A percentile compares a stretch with the other conserved stretches of the same genome.
phyloP scores from a whole-genome alignment of 92 coral and sea anemone species.

The Phenganax marumi region DNA sequence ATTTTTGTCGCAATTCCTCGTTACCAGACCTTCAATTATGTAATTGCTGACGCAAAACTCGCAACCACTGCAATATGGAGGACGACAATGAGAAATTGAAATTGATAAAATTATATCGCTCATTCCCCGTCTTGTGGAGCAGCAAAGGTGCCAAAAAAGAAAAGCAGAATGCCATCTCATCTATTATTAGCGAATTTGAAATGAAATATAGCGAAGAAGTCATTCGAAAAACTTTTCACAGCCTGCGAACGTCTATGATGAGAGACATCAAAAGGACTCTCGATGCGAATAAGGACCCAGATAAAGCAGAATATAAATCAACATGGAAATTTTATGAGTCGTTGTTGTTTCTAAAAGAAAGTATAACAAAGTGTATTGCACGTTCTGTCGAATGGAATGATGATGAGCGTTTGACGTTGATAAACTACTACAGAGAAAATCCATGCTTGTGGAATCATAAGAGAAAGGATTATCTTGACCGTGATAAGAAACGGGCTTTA shows the following conservation, averaged over 20 bases:
- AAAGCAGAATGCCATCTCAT: not conserved
- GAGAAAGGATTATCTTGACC: slow-evolving; percentile 9
- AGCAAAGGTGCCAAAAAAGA: not conserved
- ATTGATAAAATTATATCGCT: not conserved
- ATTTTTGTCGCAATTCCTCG: too few species aligned
- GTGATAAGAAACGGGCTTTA: not conserved
- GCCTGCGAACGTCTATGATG: slow-evolving; percentile 20
- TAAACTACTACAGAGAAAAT: slow-evolving; percentile 19
- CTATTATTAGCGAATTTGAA: not conserved
- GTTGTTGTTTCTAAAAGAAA: not conserved
- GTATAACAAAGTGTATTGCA: not conserved
- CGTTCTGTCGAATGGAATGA: slow-evolving; percentile 27
- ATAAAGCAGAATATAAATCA: not conserved
- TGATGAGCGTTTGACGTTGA: slow-evolving; percentile 13
- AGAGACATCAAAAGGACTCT: slow-evolving; percentile 2
- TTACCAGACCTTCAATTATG: too few species aligned
- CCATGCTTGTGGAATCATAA: slow-evolving; percentile 32
- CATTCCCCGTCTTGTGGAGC: not conserved
- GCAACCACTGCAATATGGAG: not conserved
- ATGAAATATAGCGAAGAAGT: slow-evolving; percentile 1
- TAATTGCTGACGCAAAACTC: too few species aligned
- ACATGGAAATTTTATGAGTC: slow-evolving; percentile 30
- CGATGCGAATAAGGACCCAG: not conserved
- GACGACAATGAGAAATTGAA: slow-evolving; percentile 9
- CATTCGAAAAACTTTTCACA: not conserved